Percentiles rank a stretch among this genome's conserved stretches.
These are phyloP conservation scores for Siniperca chuatsi DNA, from an alignment of 2,113 vertebrate species.

Conservation along the genomic window DNA sequence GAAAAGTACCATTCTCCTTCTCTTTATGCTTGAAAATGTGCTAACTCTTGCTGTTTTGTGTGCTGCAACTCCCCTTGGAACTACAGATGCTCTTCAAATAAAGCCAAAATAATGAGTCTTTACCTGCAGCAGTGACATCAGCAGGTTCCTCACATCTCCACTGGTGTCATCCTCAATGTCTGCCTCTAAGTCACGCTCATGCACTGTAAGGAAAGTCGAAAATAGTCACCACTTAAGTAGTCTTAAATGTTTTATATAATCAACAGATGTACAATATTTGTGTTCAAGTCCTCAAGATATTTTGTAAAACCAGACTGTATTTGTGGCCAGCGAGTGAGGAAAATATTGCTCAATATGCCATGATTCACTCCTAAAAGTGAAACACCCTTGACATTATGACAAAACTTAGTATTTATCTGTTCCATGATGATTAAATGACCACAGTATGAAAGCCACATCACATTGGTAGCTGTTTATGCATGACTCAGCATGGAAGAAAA, in stretches of 20 bases:
- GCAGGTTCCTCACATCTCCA: constrained; percentile 84
- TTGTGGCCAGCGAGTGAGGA: constrained; percentile 5
- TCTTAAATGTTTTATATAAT: neutral
- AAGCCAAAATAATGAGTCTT: neutral
- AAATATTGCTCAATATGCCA: neutral
- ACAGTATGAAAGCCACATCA: constrained; percentile 4
- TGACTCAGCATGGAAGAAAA: constrained; percentile 13
- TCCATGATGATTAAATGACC: neutral
- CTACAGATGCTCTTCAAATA: neutral
- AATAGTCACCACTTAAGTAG: neutral
- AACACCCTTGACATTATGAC: constrained; percentile 13
- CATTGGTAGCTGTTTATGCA: neutral
- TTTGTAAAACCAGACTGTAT: neutral
- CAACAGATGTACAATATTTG: neutral
- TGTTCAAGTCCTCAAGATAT: neutral
- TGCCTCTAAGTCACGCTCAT: constrained; percentile 80
- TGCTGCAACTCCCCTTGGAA: neutral
- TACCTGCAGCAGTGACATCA: constrained; percentile 83
- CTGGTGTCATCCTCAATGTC: constrained; percentile 86
- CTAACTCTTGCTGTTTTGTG: neutral
- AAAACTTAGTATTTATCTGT: neutral
- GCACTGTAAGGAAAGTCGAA: constrained; percentile 60
- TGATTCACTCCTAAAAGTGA: constrained; percentile 27
- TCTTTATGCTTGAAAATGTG: neutral
- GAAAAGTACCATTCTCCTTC: neutral